Evolutionary conservation across 2,113 vertebrate genomes (phyloP).

Genomic region (Nibea coibor): DNA sequence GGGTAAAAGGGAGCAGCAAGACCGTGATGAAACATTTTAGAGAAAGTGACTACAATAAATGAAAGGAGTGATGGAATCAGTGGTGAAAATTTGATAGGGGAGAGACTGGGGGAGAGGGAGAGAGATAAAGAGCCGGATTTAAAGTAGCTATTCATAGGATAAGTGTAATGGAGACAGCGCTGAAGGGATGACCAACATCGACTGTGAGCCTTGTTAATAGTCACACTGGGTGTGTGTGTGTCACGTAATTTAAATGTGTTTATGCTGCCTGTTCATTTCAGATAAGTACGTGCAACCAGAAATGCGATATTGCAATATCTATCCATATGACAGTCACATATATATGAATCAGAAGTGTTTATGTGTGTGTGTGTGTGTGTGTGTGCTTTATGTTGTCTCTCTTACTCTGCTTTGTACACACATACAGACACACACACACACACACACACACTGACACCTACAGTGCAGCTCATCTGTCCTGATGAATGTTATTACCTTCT

Average conservation of each 20-base stretch:
- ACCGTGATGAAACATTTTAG: slow-evolving; percentile 10
- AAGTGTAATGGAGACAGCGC: slow-evolving; percentile 39
- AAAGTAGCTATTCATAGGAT: slow-evolving; percentile 39
- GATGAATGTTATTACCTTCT: slow-evolving; percentile 63
- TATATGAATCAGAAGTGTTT: slow-evolving; percentile 23
- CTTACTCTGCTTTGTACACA: background rate
- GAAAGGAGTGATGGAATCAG: slow-evolving; percentile 15
- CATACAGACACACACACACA: slow-evolving; percentile 20
- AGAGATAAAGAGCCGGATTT: slow-evolving; percentile 23
- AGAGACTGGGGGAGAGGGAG: background rate
- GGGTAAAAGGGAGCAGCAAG: background rate
- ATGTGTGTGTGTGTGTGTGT: background rate
- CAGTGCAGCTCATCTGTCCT: slow-evolving; percentile 36
- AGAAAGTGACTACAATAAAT: slow-evolving; percentile 4
- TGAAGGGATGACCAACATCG: slow-evolving; percentile 53
- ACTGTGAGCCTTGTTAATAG: slow-evolving; percentile 45
- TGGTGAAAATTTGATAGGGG: slow-evolving; percentile 11
- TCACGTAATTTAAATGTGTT: slow-evolving; percentile 44
- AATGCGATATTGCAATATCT: slow-evolving; percentile 52
- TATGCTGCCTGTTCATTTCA: slow-evolving; percentile 51
- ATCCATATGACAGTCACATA: slow-evolving; percentile 33
- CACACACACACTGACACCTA: slow-evolving; percentile 20
- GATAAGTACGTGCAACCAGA: slow-evolving; percentile 40
- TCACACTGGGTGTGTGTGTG: slow-evolving; percentile 30
- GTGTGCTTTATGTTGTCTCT: background rate